phyloP scores from a whole-genome alignment of 2,797 vertebrate species.

The Micrastur ruficollis region DNA sequence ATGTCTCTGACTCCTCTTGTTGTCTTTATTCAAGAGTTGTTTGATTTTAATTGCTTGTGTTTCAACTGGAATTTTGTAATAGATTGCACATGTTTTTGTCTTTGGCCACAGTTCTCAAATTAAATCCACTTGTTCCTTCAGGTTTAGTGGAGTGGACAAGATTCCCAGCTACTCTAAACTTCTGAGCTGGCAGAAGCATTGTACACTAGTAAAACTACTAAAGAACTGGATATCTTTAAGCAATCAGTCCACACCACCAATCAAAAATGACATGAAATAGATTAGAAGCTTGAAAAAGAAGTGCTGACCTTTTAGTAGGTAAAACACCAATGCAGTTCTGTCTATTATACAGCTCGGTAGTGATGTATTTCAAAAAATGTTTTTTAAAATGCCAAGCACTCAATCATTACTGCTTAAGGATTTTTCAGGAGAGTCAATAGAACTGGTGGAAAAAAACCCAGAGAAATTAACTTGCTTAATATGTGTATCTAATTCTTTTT shows the following conservation, averaged over 20 bases:
- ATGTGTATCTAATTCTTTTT: background rate
- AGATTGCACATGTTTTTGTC: no score
- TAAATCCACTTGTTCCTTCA: background rate
- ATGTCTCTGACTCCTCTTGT: no score
- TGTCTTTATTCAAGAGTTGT: no score
- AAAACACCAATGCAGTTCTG: conserved; percentile 12
- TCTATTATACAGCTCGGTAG: background rate
- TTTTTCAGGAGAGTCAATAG: conserved; percentile 1
- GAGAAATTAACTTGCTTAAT: background rate
- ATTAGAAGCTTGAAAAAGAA: conserved; percentile 46
- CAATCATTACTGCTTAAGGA: background rate
- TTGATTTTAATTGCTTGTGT: no score
- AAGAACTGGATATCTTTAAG: background rate
- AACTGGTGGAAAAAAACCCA: background rate
- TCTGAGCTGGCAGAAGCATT: background rate
- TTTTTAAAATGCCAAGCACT: conserved; percentile 49
- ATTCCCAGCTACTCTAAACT: background rate
- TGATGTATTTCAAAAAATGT: conserved; percentile 44
- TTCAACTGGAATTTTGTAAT: no score
- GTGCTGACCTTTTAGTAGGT: conserved; percentile 46
- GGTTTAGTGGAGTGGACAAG: background rate
- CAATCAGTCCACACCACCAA: background rate
- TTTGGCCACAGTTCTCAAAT: no score
- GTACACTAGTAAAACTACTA: background rate
- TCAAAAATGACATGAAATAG: conserved; percentile 23